phyloP scores from a whole-genome alignment of 2,797 vertebrate genomes.

The Anguilla marmorata region DNA sequence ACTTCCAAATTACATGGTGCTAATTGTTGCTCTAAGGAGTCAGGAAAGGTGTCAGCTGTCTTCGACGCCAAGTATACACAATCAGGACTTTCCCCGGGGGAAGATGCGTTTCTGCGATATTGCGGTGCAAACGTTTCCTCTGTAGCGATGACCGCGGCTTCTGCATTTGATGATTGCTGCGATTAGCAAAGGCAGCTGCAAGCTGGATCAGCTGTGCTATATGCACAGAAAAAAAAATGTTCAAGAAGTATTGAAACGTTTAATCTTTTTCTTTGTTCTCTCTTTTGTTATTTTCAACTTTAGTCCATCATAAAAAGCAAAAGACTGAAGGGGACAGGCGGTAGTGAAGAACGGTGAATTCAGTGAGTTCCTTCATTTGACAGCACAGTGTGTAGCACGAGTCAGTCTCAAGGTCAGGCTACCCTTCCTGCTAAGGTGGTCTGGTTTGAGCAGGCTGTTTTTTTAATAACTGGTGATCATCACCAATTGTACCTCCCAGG shows the following conservation, averaged over 20 bases:
- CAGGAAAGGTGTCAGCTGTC: constrained; percentile 1
- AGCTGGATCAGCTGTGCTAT: not conserved
- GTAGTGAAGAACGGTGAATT: not conserved
- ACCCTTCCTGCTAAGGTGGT: too few species aligned
- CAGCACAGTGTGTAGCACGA: too few species aligned
- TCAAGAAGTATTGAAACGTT: not conserved
- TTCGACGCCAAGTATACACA: not conserved
- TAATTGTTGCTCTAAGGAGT: not conserved
- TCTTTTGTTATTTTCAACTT: not conserved
- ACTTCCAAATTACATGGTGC: not conserved
- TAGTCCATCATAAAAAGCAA: not conserved
- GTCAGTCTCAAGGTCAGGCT: too few species aligned
- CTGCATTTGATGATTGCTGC: not conserved
- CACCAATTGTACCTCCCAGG: too few species aligned
- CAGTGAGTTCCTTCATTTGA: not conserved
- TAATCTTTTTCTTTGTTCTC: not conserved
- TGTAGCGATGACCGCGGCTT: not conserved
- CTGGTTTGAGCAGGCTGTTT: too few species aligned
- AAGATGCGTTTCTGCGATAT: not conserved
- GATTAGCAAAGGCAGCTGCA: constrained; percentile 29
- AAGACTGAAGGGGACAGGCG: not conserved
- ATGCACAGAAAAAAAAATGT: not conserved
- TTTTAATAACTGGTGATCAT: too few species aligned
- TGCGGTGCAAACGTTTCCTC: constrained; percentile 34
- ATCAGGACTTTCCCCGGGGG: not conserved